Base-by-base conservation (phyloP, 2,888 invertebrate species). In the Poecilus cupreus region DNA sequence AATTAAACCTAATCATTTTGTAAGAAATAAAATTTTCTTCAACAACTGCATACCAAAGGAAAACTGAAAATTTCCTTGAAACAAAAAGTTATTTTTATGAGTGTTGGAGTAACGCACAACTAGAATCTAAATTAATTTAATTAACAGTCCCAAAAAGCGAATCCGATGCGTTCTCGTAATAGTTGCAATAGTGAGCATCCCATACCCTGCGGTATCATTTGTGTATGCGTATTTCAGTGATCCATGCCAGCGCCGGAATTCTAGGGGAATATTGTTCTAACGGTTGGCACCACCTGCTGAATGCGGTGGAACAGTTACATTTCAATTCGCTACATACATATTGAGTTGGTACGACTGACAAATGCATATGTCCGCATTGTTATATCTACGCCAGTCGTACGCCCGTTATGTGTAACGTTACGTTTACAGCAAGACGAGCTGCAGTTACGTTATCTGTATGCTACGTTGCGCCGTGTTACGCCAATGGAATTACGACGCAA, bases 321-420 rank as follows among this genome's bases (percentile, higher is more conserved):
- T 77, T 77, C 77, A 77, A 77, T 77, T 77, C 77, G 77, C 77
- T 77, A 77, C 77, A 77, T 77, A 77, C 77, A 77, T 77, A 77
- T 77, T 77, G 77, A 54, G 60, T 77, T 74, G 54, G 37, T 39
- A 57, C 77, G 22, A 77, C 77, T 77, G 77, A 77, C 77, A 77
- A 77, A 77, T 77, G 60, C 77, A 77, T 60, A 24, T 77, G 77
- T 77, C 57, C 60, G 60, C 60, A 60, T 54, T 60, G 77, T 77
- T 57, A 57, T 54, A 54, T 54, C 18, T 16, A 54, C 20, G 54
- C 37, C 46, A 46, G 46, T 46, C 46, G 46, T 46, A 46, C 13
- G 46, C 46, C 46, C 51, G 18, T 18, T 18, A 51, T 3, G 32
- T 51, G 51, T 51, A 18, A 51, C 18, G 51, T 18, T 51, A 51